These are phyloP conservation scores for Nephrotoma appendiculata DNA, from an alignment of 2,888 invertebrate genomes.

Conservation along the genomic window DNA sequence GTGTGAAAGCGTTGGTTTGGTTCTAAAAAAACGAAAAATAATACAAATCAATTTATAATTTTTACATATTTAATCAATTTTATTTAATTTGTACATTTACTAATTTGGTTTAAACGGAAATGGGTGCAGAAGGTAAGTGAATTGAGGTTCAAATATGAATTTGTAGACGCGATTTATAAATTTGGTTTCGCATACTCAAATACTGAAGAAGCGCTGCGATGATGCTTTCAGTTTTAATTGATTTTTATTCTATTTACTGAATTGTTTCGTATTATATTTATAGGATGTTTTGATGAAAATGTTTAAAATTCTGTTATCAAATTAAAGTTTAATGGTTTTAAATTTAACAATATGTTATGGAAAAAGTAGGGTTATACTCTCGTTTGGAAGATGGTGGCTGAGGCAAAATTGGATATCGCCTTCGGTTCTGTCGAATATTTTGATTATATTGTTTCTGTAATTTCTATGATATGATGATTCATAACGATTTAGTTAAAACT, in stretches of 20 bases:
- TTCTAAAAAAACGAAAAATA: background rate
- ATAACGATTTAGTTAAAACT: no score
- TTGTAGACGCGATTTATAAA: background rate
- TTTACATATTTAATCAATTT: background rate
- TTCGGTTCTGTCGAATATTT: no score
- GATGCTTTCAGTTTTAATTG: background rate
- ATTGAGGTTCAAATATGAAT: background rate
- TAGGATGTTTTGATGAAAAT: background rate
- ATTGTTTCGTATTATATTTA: background rate
- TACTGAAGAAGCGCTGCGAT: conserved; percentile 19
- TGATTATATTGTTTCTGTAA: no score
- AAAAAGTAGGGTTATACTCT: background rate
- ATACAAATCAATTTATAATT: background rate
- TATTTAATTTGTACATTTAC: background rate
- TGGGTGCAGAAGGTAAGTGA: conserved; percentile 13
- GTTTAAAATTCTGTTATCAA: background rate
- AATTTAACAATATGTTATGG: no score
- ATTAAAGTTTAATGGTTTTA: background rate
- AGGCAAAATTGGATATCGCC: background rate
- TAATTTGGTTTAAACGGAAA: conserved; percentile 5
- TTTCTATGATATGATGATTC: no score
- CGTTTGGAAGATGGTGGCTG: background rate
- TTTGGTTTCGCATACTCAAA: background rate
- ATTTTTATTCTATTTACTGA: background rate
- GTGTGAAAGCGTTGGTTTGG: background rate